Evolutionary conservation across 2,797 vertebrate species (phyloP).

Genomic region (Vultur gryphus): DNA sequence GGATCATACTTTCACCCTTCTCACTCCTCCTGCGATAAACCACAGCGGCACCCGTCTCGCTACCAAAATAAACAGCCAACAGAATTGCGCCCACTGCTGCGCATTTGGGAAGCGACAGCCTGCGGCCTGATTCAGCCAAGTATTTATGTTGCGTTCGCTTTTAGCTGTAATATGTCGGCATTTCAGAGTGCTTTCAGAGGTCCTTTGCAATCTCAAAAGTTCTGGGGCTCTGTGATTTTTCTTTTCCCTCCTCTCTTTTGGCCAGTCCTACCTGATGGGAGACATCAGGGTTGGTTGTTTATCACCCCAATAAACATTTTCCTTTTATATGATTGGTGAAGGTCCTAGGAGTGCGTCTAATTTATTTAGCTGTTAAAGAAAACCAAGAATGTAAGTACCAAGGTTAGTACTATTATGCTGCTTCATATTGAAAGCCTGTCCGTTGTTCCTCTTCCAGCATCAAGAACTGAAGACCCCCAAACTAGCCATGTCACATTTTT

Average conservation of each 20-base stretch:
- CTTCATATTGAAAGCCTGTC: background rate
- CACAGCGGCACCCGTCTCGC: background rate
- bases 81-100: accelerated
- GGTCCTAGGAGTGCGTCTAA: background rate
- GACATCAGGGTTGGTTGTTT: background rate
- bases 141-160: background rate
- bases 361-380: background rate
- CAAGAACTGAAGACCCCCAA: background rate
- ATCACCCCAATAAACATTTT: background rate
- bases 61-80: background rate
- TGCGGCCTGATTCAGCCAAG: background rate
- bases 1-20: background rate
- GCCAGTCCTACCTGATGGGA: background rate
- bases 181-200: background rate
- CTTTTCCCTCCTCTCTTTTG: background rate
- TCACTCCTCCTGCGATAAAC: background rate
- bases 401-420: background rate
- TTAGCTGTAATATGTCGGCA: background rate
- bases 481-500: background rate
- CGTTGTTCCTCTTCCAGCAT: background rate
- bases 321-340: background rate
- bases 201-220: background rate
- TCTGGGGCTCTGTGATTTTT: background rate
- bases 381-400: background rate
- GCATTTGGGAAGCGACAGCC: background rate